Evolutionary conservation across 2,888 invertebrate species (phyloP), one percentile per base, ranked within the genome.

Genomic region (Nymphalis polychloros): DNA sequence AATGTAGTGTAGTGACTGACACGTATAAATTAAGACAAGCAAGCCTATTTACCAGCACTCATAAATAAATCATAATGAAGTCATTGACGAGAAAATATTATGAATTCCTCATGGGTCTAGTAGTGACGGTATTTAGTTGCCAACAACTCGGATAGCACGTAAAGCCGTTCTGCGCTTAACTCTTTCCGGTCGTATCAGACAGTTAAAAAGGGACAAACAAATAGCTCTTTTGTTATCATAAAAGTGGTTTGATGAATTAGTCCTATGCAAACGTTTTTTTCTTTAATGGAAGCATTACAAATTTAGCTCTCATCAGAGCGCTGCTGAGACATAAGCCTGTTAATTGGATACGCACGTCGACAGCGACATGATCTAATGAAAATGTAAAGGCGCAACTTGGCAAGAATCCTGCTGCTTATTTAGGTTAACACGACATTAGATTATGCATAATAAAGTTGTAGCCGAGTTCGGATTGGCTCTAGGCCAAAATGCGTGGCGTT

Each of bases 401-500:
- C 90, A 87, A 87, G 82, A 81, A 81, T 83, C 82, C 84, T 83
- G 84, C 84, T 85, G 84, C 86, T 88, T 90, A 89, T 89, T 90
- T 88, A 88, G 86, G 83, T 82, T 81, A 84, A 82, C 83, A 81
- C 82, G 81, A 84, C 84, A 79, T 81, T 76, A 80, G 81, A 85
- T 87, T 86, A 90, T 90, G 88, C 88, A 89, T 89, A 89, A 88
- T 89, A 90, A 89, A 89, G 87, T 86, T 87, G 87, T 87, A 88
- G 86, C 83, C 78, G 81, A 83, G 77, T 79, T 77, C 76, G 78
- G 75, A 75, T 79, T 89, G 89, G 88, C 85, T 66, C n/a, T 41
- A 35, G 59, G 85, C 89, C 88, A 88, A 79, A 78, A 80, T 81
- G 79, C 79, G 77, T 76, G 68, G 73, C 79, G 80, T 83, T 83